Evolutionary conservation across 2,888 invertebrate genomes (phyloP), one percentile per base, ranked within the genome.

Genomic region (Meteorus cinctellus): DNA sequence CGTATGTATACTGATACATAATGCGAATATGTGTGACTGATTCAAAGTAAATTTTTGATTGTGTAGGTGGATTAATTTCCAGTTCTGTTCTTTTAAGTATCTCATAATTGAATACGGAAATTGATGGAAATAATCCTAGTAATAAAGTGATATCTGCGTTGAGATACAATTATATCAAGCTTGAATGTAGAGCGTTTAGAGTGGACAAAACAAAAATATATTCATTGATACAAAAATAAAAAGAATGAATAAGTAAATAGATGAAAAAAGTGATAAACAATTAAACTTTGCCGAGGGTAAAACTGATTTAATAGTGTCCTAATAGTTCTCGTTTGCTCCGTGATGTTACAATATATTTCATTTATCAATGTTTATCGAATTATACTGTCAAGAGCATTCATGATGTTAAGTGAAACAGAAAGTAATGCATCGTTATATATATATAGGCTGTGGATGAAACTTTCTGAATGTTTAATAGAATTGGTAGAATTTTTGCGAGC

Each of bases 381-480:
- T 72, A 24, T 36, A 34, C 14, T 12, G 4, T 19, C 36, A 19
- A 10, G 14, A 24, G n/a, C 19, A 65, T 41, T 36, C 34, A 65
- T 6, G 36, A 65, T n/a, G n/a, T 34, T 65, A 6, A n/a, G n/a
- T 36, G 29, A 24, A 45, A 81, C 81, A 82, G 76, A 81, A 81
- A 81, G 79, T 79, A 79, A 82, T 83, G 84, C 85, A 86, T 87
- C 86, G 84, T 87, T 88, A 55, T 19, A 55, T 55, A 55, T 55
- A 86, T 87, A 88, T 87, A 86, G 88, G 88, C 88, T 88, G 88
- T 88, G 88, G 87, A 51, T 36, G 27, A 68, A 73, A 66, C 19
- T 19, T 48, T 19, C 8, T 19, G 19, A 55, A 55, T 19, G 5
- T 19, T 55, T 8, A 19, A 19, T 55, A 55, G 55, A 55, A 55